A percentile compares a stretch with the other conserved stretches of the same genome.
phyloP scores from a whole-genome alignment of 2,797 vertebrate species.

The Rhinella marina region DNA sequence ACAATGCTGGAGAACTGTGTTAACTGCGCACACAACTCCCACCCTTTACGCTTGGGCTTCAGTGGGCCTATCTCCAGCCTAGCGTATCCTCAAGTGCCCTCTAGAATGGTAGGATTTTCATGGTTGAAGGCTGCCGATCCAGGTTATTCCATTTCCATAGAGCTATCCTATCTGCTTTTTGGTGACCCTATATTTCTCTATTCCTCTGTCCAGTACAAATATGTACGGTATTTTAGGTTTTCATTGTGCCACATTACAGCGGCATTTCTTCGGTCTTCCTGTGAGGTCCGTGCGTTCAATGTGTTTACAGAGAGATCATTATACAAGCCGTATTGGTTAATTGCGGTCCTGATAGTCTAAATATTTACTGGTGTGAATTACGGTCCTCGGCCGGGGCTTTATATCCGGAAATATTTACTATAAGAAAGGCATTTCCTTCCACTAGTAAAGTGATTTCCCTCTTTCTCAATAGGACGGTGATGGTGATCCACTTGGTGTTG shows the following conservation, averaged over 20 bases:
- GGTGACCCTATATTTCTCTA: not conserved
- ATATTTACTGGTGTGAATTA: not conserved
- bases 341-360: not conserved
- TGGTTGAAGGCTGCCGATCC: not conserved
- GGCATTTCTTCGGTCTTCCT: not conserved
- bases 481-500: not conserved
- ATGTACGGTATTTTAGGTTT: conserved; percentile 24
- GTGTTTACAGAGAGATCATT: conserved; percentile 31
- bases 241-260: not conserved
- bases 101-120: no score
- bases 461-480: not conserved
- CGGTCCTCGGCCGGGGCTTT: not conserved
- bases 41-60: not conserved
- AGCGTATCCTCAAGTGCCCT: not conserved
- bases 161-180: not conserved
- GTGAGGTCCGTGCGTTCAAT: conserved; percentile 26
- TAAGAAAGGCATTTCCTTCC: not conserved
- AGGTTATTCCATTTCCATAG: not conserved
- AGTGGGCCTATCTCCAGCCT: not conserved
- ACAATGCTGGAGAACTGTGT: not conserved
- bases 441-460: not conserved
- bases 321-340: conserved; percentile 10
- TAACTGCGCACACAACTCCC: not conserved
- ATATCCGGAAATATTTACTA: not conserved
- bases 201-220: not conserved